Percentiles rank a stretch among this genome's conserved stretches.
These are phyloP conservation scores for Hylyphantes graminicola DNA, from an alignment of 1,140 invertebrate genomes.

Conservation along the genomic window DNA sequence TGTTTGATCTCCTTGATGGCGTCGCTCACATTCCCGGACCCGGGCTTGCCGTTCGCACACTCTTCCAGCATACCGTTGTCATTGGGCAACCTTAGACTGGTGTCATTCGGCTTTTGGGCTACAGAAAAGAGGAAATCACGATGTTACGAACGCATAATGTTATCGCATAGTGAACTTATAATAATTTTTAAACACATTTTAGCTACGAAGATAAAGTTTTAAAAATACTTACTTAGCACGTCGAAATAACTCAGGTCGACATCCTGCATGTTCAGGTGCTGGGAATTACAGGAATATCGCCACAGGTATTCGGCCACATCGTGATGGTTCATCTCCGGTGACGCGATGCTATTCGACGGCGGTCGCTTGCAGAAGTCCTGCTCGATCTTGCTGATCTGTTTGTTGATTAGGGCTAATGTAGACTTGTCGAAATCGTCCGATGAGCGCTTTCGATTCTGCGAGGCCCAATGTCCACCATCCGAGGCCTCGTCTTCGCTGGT, in stretches of 20 bases:
- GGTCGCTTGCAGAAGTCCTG: conserved; percentile 75
- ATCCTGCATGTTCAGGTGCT: conserved; percentile 51
- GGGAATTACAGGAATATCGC: conserved; percentile 51
- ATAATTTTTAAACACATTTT: no score
- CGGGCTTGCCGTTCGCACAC: conserved; percentile 32
- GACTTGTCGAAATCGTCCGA: conserved; percentile 63
- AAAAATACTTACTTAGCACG: conserved; percentile 55
- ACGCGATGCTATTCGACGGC: conserved; percentile 64
- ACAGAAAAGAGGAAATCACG: conserved; percentile 1
- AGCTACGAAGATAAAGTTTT: background rate
- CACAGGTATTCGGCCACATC: conserved; percentile 54
- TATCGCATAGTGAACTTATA: no score
- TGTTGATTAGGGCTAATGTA: conserved; percentile 77
- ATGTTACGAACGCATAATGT: background rate
- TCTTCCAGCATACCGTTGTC: conserved; percentile 35
- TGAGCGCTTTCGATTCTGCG: conserved; percentile 21
- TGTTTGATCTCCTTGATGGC: conserved; percentile 84
- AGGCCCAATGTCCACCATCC: conserved; percentile 20
- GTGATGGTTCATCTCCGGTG: conserved; percentile 35
- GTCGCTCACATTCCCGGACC: conserved; percentile 72
- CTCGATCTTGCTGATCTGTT: conserved; percentile 80
- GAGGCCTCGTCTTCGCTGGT: conserved; percentile 37
- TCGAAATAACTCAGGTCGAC: conserved; percentile 60
- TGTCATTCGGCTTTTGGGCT: conserved; percentile 51
- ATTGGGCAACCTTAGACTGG: conserved; percentile 27